Evolutionary conservation across 2,113 vertebrate genomes (phyloP), one percentile per base, ranked within the genome.

Genomic region (Todiramphus chloris): DNA sequence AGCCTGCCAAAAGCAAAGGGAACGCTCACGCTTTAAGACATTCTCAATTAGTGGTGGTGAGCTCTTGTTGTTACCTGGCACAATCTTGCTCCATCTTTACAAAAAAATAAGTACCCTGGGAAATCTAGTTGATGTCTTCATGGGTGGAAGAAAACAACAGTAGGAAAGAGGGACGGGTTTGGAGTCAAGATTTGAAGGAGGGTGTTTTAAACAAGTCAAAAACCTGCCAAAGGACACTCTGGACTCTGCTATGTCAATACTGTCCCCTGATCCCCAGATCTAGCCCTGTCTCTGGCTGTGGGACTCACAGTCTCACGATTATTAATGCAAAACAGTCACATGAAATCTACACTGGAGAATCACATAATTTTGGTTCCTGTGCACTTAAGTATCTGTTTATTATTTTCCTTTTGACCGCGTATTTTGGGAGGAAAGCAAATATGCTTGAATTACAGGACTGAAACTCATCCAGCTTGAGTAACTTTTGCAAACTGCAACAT

Each of bases 401-500:
- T 94, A 62, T 81, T 90, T 80, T 80, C 48, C 72, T 83, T 89
- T 51, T 84, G 60, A 84, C 56, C 87, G 51, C 1, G 0, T 74
- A 60, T 83, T 96, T 91, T 91, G 74, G 35, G 74, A 95, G 53
- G 53, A 87, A 89, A 95, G 77, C 39, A 95, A 92, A 7, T 73
- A 83, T 25, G 48, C 63, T 78, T 91, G 56, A 96, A 78, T 84
- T 87, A 90, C 48, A 92, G 31, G 76, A 87, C 6, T 96, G 88
- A 91, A 95, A 84, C n/a, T 87, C 77, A 92, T 92, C 89, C 90
- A 89, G 69, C 48, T 78, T 79, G 44, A 96, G 69, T 51, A 93
- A 89, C 92, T 94, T 94, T 69, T 62, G 58, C 56, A 81, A 95
- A 77, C 56, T 90, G 50, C 50, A 93, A 46, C 27, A 48, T 86